Evolutionary conservation across 2,797 vertebrate species (phyloP), one percentile per base, ranked within the genome.

Genomic region (Pipistrellus pipistrellus): DNA sequence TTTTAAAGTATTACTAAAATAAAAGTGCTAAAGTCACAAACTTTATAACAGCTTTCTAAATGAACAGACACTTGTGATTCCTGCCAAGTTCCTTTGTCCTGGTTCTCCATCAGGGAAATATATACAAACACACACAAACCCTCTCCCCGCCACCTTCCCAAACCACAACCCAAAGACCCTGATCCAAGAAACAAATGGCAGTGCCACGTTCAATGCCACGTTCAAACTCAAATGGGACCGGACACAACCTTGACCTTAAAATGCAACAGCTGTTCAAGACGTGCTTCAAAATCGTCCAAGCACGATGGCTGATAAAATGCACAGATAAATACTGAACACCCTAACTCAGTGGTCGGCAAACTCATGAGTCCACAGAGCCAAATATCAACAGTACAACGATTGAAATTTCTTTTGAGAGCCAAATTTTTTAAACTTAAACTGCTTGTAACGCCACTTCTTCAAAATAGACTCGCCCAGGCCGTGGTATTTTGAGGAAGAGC

Each of bases 121-220:
- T 18, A 21, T 41, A 88, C 55, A 88, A 66, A 78, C 55, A 62
- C 38, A 30, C 48, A 68, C 38, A 32, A 27, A 71, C 68, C 18
- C 72, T 27, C 41, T 55, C 21, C 53, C 8, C 21, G 8, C 38
- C 46, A 88, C 25, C 85, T 83, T 81, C 97, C 77, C 92, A 88
- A 97, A 93, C 25, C 64, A 62, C 13, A 93, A 76, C 62, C 91
- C 32, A 97, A 96, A 91, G 57, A 96, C 94, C 55, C 78, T 9
- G 30, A 68, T 41, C 90, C 2, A 87, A 94, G 84, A 97, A 96
- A 88, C 87, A 87, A 78, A 44, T 32, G 72, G 53, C 66, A 57
- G 53, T 20, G 87, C 82, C 66, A 96, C 44, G 96, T 1, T 95
- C 84, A 97, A 97, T 97, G 81, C 35, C 35, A 38, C 68, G 23